Percentiles rank a stretch among this genome's conserved stretches.
These are phyloP conservation scores for Lophura nycthemera DNA, from an alignment of 2,113 vertebrate genomes.

Conservation along the genomic window DNA sequence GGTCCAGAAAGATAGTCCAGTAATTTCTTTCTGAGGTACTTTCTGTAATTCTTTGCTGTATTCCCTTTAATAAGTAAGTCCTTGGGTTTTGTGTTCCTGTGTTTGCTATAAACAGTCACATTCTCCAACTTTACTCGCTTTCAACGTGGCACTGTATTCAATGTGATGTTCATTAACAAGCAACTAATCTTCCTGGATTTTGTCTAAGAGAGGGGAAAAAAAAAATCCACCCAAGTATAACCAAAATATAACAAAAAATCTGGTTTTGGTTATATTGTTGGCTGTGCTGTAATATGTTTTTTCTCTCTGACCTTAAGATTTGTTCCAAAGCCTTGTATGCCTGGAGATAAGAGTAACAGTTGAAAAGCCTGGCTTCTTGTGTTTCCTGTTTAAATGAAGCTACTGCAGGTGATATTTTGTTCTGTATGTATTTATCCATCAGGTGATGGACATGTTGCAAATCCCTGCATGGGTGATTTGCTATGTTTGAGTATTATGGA, in stretches of 20 bases:
- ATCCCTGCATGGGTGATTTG: not conserved
- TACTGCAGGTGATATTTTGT: not conserved
- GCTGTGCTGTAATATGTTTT: not conserved
- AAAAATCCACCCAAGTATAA: not conserved
- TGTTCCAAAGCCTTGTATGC: not conserved
- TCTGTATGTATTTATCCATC: not conserved
- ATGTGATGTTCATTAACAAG: not conserved
- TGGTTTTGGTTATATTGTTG: not conserved
- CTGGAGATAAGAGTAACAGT: not conserved
- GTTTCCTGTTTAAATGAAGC: not conserved
- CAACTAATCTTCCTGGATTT: not conserved
- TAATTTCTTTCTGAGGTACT: not conserved
- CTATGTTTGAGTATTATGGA: not conserved
- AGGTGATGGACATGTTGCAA: not conserved
- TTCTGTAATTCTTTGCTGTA: not conserved
- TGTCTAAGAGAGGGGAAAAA: not conserved
- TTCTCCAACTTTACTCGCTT: not conserved
- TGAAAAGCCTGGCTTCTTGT: not conserved
- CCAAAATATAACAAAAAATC: not conserved
- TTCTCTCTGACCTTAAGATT: not conserved
- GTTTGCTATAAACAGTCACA: not conserved
- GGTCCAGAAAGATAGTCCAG: not conserved
- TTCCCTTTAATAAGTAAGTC: not conserved
- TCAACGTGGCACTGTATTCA: not conserved
- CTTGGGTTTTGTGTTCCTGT: not conserved